Conservation (phyloP, 1,140 invertebrate species). For the Drosophila pandora region DNA sequence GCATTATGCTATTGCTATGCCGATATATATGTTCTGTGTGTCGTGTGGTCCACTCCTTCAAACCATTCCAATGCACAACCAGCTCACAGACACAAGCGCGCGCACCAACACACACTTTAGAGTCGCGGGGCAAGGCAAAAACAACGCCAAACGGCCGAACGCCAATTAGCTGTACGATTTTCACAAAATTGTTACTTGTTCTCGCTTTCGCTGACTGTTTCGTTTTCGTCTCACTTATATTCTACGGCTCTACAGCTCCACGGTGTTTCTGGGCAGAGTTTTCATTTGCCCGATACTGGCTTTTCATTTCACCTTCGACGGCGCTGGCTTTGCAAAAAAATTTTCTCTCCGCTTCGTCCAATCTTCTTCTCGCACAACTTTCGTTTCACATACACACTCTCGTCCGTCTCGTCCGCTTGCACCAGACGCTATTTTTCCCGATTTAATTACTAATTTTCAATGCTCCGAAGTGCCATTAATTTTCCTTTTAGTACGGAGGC, state of each 20-base stretch:
- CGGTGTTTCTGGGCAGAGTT: slow-evolving; percentile 12
- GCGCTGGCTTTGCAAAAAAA: slow-evolving; percentile 47
- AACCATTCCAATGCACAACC: slow-evolving; percentile 28
- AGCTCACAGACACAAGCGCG: slow-evolving; percentile 14
- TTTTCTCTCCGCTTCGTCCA: slow-evolving; percentile 61
- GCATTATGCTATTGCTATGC: slow-evolving; percentile 12
- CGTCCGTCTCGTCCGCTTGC: slow-evolving; percentile 3
- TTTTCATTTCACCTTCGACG: slow-evolving; percentile 59
- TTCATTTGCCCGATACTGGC: slow-evolving; percentile 40
- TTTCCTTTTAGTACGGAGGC: slow-evolving; percentile 11
- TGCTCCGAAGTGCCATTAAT: slow-evolving; percentile 6
- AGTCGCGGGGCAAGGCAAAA: slow-evolving; percentile 40
- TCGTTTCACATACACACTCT: slow-evolving; percentile 57
- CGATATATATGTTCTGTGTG: neutral
- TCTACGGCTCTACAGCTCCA: neutral
- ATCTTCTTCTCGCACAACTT: slow-evolving; percentile 63
- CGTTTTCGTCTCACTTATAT: slow-evolving; percentile 1
- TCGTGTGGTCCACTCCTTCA: slow-evolving; percentile 17
- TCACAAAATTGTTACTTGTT: slow-evolving; percentile 29
- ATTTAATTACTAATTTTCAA: neutral
- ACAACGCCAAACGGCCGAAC: slow-evolving; percentile 49
- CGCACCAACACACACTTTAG: slow-evolving; percentile 23
- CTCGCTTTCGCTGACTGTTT: slow-evolving; percentile 46
- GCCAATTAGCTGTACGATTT: slow-evolving; percentile 37
- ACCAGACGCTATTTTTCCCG: slow-evolving; percentile 20